Evolutionary conservation across 2,888 invertebrate genomes (phyloP).

Genomic region (Ryuthela nishihirai): DNA sequence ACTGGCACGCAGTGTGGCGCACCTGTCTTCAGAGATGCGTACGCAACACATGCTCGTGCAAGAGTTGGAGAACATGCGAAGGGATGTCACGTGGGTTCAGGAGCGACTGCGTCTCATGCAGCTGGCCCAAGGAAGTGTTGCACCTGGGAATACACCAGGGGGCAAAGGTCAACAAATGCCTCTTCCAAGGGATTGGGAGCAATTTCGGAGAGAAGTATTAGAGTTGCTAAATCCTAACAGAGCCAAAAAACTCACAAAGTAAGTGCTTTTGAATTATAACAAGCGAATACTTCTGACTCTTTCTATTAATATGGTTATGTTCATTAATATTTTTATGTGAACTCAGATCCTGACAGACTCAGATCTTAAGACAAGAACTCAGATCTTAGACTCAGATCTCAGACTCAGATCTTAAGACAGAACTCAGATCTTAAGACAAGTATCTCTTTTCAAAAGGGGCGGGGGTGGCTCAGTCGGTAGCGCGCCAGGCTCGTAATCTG

Average conservation of each 20-base stretch:
- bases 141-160: conserved; percentile 8
- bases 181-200: conserved; percentile 46
- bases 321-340: too few relatives aligned
- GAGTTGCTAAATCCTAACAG: conserved; percentile 76
- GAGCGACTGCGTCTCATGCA: conserved; percentile 50
- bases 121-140: conserved; percentile 28
- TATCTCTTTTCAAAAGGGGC: too few relatives aligned
- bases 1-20: conserved; percentile 81
- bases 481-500: too few relatives aligned
- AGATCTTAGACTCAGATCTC: too few relatives aligned
- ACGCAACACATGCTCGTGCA: conserved; percentile 69
- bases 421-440: too few relatives aligned
- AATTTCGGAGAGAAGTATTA: conserved; percentile 53
- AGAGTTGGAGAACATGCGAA: conserved; percentile 81
- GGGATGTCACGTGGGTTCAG: conserved; percentile 72
- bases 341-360: too few relatives aligned
- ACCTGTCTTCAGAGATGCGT: conserved; percentile 84
- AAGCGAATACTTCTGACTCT: too few relatives aligned
- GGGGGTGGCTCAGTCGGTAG: too few relatives aligned
- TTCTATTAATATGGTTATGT: too few relatives aligned
- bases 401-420: too few relatives aligned
- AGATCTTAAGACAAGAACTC: too few relatives aligned
- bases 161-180: conserved; percentile 17
- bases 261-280: conserved; percentile 39
- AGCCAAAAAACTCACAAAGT: conserved; percentile 80